Evolutionary conservation across 2,888 invertebrate species (phyloP).

Genomic region (Papilio protenor): DNA sequence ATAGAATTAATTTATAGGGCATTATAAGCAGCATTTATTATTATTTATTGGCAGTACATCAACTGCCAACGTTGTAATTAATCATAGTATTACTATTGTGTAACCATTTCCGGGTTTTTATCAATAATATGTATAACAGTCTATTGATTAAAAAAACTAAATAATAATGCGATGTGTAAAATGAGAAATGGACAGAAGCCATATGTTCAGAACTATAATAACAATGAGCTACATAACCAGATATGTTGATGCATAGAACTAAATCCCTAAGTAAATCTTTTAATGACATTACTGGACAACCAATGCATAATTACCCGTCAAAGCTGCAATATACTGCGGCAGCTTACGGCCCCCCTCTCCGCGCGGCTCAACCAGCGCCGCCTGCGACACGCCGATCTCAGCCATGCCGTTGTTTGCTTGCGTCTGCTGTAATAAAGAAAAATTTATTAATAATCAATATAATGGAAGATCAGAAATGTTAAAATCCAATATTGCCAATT

Average conservation of each 20-base stretch:
- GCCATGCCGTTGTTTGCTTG: slow-evolving; percentile 80
- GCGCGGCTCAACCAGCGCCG: slow-evolving; percentile 78
- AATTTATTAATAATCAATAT: neutral
- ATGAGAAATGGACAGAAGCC: neutral
- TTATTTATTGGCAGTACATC: no score
- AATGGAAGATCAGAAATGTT: neutral
- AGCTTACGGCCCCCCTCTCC: slow-evolving; percentile 76
- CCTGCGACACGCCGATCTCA: slow-evolving; percentile 84
- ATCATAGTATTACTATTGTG: no score
- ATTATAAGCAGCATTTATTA: neutral
- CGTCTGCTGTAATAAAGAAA: slow-evolving; percentile 65
- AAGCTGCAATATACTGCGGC: slow-evolving; percentile 87
- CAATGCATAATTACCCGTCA: slow-evolving; percentile 78
- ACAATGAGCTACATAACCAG: no score
- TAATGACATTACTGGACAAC: neutral
- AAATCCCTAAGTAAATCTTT: no score
- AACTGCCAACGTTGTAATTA: no score
- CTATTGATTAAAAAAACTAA: neutral
- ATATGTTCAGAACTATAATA: neutral
- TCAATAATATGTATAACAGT: neutral
- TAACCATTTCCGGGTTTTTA: neutral
- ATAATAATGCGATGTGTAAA: no score
- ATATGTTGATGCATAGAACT: no score
- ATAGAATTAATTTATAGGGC: neutral
- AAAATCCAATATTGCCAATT: neutral